These are phyloP conservation scores for Tragopan temminckii DNA, from an alignment of 2,797 vertebrate species.

Conservation along the genomic window DNA sequence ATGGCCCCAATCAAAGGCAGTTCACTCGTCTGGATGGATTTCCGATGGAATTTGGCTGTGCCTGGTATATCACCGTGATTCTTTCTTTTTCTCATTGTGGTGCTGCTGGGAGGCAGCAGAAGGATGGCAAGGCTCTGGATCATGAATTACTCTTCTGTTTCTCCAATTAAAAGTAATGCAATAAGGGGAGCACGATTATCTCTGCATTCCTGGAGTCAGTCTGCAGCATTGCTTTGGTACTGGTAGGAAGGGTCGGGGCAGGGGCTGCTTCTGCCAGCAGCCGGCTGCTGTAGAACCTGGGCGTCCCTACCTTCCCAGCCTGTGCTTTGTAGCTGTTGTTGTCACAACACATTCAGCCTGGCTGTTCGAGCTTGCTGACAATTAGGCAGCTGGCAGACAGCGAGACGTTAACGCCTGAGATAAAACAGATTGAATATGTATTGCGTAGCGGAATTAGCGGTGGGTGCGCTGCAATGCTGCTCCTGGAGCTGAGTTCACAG, in stretches of 20 bases:
- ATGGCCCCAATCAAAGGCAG: background rate
- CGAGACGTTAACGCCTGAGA: background rate
- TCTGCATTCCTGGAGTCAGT: background rate
- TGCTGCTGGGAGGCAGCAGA: background rate
- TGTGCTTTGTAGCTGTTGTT: background rate
- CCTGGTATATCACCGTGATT: background rate
- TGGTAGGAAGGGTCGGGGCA: background rate
- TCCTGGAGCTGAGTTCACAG: background rate
- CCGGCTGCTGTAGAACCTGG: fast-evolving
- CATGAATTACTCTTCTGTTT: background rate
- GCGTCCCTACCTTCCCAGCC: background rate
- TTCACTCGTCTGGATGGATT: background rate
- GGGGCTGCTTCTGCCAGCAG: background rate
- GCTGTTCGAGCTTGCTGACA: conserved; percentile 10
- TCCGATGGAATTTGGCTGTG: background rate
- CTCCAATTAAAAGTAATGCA: background rate
- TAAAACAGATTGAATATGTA: conserved; percentile 1
- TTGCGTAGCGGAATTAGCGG: background rate
- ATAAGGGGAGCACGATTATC: background rate
- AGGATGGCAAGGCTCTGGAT: background rate
- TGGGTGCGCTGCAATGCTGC: fast-evolving
- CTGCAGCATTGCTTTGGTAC: background rate
- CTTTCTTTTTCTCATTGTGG: background rate
- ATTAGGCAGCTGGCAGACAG: conserved; percentile 35
- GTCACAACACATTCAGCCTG: background rate